Evolutionary conservation across 2,797 vertebrate genomes (phyloP).

Genomic region (Anniella stebbinsi): DNA sequence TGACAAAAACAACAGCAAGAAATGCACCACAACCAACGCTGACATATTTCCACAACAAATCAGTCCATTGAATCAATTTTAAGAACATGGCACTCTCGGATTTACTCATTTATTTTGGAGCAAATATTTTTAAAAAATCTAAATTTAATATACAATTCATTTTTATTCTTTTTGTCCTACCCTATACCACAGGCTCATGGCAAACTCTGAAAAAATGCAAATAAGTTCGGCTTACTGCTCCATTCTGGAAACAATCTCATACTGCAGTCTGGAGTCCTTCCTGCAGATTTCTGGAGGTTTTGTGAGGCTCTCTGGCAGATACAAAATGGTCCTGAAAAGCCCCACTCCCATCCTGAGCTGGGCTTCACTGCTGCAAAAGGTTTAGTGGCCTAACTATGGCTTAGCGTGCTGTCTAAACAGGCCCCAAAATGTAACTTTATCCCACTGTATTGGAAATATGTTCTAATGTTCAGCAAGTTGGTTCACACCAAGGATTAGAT

Average conservation of each 20-base stretch:
- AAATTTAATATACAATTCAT: not conserved
- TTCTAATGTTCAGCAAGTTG: not conserved
- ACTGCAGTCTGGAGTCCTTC: not conserved
- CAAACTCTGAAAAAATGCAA: not conserved
- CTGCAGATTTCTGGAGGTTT: not conserved
- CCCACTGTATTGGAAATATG: not conserved
- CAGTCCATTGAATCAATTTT: not conserved
- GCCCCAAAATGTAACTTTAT: not conserved
- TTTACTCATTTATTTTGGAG: not conserved
- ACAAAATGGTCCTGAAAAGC: not conserved
- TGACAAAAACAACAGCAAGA: not conserved
- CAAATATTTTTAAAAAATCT: not conserved
- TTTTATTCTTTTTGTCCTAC: not conserved
- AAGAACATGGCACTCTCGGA: not conserved
- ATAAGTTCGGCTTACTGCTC: not conserved
- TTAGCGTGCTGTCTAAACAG: no score
- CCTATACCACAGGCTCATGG: not conserved
- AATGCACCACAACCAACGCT: not conserved
- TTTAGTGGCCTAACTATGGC: no score
- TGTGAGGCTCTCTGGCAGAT: not conserved
- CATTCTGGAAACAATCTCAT: not conserved
- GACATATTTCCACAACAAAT: slow-evolving; percentile 7
- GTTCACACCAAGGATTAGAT: not conserved
- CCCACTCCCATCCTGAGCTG: not conserved
- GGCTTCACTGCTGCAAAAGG: not conserved